Conservation (phyloP, 2,113 vertebrate genomes). For the Semnopithecus entellus region DNA sequence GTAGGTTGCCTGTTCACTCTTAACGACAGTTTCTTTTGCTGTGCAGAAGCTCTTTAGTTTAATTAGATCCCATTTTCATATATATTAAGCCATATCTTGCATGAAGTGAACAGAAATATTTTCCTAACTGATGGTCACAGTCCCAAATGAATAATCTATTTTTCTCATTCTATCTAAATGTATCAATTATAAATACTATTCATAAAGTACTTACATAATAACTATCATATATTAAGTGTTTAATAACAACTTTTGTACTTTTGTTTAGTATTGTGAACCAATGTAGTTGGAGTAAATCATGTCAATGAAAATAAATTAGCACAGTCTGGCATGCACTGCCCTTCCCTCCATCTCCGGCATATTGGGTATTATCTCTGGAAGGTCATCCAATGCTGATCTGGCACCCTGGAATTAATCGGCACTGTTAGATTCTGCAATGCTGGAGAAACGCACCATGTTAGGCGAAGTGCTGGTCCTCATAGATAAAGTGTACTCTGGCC, state of each 20-base stretch:
- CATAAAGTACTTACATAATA: background rate
- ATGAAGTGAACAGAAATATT: background rate
- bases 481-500: background rate
- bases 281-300: background rate
- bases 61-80: background rate
- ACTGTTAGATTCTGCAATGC: background rate
- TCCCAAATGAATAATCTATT: background rate
- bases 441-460: rapidly evolving
- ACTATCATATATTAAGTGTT: background rate
- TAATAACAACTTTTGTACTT: background rate
- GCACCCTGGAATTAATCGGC: background rate
- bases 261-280: background rate
- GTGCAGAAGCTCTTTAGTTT: too few species aligned
- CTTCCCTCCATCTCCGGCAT: background rate
- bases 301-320: background rate
- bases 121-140: background rate
- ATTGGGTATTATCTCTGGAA: background rate
- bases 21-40: too few species aligned
- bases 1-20: too few species aligned
- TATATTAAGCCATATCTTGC: background rate
- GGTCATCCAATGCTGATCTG: background rate
- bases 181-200: background rate
- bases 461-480: background rate
- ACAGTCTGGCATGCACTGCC: background rate
- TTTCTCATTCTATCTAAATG: background rate